phyloP scores from a whole-genome alignment of 1,140 invertebrate genomes.

The Drosophila parvula region DNA sequence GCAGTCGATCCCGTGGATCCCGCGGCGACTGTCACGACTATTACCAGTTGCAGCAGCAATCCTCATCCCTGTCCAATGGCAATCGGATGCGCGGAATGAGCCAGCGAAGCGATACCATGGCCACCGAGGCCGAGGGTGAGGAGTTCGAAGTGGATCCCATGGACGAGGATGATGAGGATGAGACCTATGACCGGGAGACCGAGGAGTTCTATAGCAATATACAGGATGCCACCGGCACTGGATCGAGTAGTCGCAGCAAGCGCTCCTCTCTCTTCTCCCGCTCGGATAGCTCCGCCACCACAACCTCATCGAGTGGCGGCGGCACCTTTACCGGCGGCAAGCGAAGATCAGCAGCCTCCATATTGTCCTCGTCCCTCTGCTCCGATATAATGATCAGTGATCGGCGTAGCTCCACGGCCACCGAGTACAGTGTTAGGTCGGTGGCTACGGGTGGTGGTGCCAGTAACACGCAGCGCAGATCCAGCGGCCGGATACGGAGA shows the following conservation, averaged over 20 bases:
- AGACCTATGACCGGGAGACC: constrained; percentile 75
- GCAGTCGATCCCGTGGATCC: constrained; percentile 54
- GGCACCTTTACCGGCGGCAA: constrained; percentile 73
- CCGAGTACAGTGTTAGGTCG: constrained; percentile 74
- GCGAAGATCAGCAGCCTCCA: constrained; percentile 76
- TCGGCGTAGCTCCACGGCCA: constrained; percentile 79
- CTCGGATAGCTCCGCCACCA: constrained; percentile 82
- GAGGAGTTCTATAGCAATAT: constrained; percentile 83
- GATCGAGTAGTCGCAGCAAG: constrained; percentile 61
- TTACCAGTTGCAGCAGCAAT: constrained; percentile 58
- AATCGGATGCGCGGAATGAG: constrained; percentile 29
- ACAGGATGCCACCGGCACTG: constrained; percentile 71
- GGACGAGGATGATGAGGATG: constrained; percentile 69
- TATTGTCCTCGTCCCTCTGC: constrained; percentile 79
- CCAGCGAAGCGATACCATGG: constrained; percentile 71
- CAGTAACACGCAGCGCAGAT: constrained; percentile 58
- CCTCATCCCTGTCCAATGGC: constrained; percentile 59
- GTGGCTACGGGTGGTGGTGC: neutral
- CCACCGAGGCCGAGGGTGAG: constrained; percentile 68
- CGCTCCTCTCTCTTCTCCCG: constrained; percentile 81
- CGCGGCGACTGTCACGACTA: constrained; percentile 61
- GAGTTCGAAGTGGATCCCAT: constrained; percentile 74
- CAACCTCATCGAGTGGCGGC: constrained; percentile 78
- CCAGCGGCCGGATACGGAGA: constrained; percentile 74
- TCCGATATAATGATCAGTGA: constrained; percentile 77